Evolutionary conservation across 30 jellyfish, hydroid and myxozoan species (phyloP).

Genomic region (Aurelia coerulea): DNA sequence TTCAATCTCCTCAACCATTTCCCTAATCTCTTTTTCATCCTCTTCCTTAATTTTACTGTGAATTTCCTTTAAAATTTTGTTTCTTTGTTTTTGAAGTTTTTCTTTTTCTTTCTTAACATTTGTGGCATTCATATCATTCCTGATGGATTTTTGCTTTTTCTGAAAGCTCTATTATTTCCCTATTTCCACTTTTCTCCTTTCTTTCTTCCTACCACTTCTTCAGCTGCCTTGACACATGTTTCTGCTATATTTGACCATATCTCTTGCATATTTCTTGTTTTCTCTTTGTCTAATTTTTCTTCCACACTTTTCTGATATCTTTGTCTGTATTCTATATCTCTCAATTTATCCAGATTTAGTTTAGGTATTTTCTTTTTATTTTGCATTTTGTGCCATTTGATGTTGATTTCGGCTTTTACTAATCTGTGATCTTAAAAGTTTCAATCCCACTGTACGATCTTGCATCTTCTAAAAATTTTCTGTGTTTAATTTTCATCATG

Average conservation of each 20-base stretch:
- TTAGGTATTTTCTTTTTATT: no score
- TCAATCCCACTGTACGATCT: not conserved
- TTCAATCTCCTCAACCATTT: constrained; percentile 14
- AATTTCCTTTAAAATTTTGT: constrained; percentile 25
- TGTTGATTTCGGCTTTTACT: no score
- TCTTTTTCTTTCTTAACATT: not conserved
- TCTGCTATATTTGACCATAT: no score
- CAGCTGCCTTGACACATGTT: no score
- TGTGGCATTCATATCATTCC: constrained; percentile 19
- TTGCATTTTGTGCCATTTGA: no score
- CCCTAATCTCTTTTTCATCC: constrained; percentile 16
- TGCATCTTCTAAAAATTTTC: constrained; percentile 34
- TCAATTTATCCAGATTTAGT: no score
- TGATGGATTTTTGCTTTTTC: constrained; percentile 17
- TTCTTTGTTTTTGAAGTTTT: not conserved
- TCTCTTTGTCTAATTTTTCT: not conserved
- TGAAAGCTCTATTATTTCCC: constrained; percentile 19
- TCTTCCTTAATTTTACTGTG: constrained; percentile 26
- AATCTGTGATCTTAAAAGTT: no score
- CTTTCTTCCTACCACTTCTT: constrained; percentile 10
- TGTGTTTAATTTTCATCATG: constrained; percentile 28
- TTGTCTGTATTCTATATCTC: no score
- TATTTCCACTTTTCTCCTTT: constrained; percentile 35
- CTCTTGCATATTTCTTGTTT: no score
- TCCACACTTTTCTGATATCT: constrained; percentile 11